A percentile compares a stretch with the other conserved stretches of the same genome.
phyloP scores from a whole-genome alignment of 1,140 invertebrate species.

The Neelides sp. region DNA sequence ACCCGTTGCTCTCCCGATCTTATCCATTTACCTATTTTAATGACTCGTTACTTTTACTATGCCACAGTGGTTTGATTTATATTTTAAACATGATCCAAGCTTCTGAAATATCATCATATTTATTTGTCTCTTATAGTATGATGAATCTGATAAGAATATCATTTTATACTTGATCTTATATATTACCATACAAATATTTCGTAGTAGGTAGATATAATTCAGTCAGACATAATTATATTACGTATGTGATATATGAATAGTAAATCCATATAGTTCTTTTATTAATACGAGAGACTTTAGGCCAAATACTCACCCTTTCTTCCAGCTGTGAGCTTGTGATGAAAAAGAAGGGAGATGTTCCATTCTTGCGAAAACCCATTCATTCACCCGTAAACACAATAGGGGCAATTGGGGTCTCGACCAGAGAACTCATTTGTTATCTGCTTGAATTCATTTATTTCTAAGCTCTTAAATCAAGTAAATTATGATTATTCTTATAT shows the following conservation, averaged over 20 bases:
- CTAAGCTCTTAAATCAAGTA: too few species aligned
- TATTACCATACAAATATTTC: not conserved
- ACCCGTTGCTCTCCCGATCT: too few species aligned
- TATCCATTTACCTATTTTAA: not conserved
- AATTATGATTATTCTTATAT: too few species aligned
- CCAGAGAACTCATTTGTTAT: too few species aligned
- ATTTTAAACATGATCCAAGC: not conserved
- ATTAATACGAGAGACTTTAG: slow-evolving; percentile 1
- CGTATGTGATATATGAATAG: too few species aligned
- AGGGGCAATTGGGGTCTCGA: not conserved
- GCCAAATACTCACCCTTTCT: not conserved
- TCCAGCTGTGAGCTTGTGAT: slow-evolving; percentile 3
- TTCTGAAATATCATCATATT: not conserved
- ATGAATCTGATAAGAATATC: too few species aligned
- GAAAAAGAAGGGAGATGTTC: slow-evolving; percentile 4
- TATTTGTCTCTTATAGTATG: too few species aligned
- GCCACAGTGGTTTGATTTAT: not conserved
- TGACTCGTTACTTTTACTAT: not conserved
- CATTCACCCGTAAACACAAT: slow-evolving; percentile 4
- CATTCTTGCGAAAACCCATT: slow-evolving; percentile 7
- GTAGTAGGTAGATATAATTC: not conserved
- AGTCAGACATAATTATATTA: not conserved
- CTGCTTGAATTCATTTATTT: too few species aligned
- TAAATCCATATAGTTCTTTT: not conserved
- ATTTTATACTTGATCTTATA: not conserved